Conservation (phyloP, 2,888 invertebrate genomes). For the Platerodrilus igneus region DNA sequence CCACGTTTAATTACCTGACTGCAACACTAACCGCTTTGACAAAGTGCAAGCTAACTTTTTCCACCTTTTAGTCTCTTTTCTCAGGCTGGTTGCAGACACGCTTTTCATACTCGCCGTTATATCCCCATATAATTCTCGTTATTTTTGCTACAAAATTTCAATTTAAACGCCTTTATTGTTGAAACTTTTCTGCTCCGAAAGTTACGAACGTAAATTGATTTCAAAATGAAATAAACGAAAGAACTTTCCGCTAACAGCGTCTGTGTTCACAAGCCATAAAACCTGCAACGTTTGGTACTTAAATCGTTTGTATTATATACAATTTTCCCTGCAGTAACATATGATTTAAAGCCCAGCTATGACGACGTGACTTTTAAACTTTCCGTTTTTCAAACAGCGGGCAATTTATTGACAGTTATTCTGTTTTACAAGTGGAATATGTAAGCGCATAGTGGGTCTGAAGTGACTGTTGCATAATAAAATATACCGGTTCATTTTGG, state of each 20-base stretch:
- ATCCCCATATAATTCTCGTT: too few species aligned
- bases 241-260: constrained; percentile 3
- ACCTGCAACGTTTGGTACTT: neutral
- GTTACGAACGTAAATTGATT: too few species aligned
- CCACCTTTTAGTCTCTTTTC: too few species aligned
- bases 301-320: neutral
- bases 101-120: too few species aligned
- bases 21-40: too few species aligned
- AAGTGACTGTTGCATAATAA: constrained; percentile 19
- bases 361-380: constrained; percentile 11
- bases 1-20: too few species aligned
- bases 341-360: constrained; percentile 6
- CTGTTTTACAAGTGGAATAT: constrained; percentile 14
- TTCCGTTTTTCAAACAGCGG: constrained; percentile 16
- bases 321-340: constrained; percentile 1
- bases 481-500: constrained; percentile 8
- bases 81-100: too few species aligned
- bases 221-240: too few species aligned
- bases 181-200: too few species aligned
- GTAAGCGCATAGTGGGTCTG: constrained; percentile 15
- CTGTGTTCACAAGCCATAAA: constrained; percentile 1
- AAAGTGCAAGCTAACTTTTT: too few species aligned
- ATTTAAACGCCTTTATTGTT: too few species aligned
- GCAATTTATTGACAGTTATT: constrained; percentile 17
- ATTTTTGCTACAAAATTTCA: too few species aligned